A percentile compares a stretch with the other conserved stretches of the same genome.
phyloP scores from a whole-genome alignment of 1,140 invertebrate species.

The Halesus radiatus region DNA sequence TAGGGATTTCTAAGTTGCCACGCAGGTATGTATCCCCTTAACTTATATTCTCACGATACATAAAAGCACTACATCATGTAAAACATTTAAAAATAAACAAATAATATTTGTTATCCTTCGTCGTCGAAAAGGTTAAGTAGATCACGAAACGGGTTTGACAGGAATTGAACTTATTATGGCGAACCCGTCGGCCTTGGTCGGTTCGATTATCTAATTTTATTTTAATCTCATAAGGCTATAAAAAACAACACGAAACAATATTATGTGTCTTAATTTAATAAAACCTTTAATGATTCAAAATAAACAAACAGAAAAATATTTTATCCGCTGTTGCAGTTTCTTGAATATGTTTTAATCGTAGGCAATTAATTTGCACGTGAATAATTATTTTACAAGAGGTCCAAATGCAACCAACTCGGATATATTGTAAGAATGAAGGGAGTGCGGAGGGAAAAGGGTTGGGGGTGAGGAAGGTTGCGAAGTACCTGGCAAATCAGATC shows the following conservation, averaged over 20 bases:
- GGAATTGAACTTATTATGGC: not conserved
- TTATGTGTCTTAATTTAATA: not conserved
- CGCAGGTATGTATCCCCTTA: too few species aligned
- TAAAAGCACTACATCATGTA: too few species aligned
- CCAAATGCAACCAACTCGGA: too few species aligned
- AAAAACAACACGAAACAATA: not conserved
- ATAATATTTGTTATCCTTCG: not conserved
- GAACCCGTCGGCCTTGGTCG: constrained; percentile 4
- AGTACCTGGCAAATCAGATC: too few species aligned
- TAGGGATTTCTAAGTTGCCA: too few species aligned
- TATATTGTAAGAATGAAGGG: too few species aligned
- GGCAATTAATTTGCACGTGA: too few species aligned
- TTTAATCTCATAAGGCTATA: not conserved
- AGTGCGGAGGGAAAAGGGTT: too few species aligned
- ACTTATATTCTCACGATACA: not conserved
- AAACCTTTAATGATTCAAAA: not conserved
- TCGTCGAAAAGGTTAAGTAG: constrained; percentile 11
- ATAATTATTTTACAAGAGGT: too few species aligned
- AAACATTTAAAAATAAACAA: not conserved
- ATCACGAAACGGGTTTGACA: not conserved
- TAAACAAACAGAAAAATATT: not conserved
- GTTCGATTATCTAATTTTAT: constrained; percentile 25
- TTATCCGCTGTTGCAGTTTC: too few species aligned
- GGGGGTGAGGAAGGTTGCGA: too few species aligned
- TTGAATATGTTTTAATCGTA: not conserved